Conservation (phyloP, 2,113 vertebrate genomes). For the Clupea harengus region DNA sequence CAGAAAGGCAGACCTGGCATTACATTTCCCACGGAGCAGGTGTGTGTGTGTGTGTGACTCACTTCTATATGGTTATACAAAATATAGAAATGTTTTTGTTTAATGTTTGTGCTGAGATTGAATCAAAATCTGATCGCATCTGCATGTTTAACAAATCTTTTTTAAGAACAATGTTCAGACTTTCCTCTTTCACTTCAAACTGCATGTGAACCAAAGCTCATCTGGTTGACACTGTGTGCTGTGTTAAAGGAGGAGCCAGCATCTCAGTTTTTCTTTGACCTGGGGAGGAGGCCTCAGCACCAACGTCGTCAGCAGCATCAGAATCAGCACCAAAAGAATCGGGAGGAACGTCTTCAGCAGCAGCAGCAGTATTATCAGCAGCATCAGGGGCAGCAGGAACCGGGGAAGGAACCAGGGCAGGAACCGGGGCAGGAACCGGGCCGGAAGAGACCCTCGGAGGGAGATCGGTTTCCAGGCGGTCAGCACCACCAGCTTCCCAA, state of each 20-base stretch:
- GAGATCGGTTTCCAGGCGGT: slow-evolving; percentile 48
- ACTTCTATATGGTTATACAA: background rate
- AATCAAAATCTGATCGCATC: background rate
- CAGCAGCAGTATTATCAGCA: background rate
- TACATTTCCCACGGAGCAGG: slow-evolving; percentile 43
- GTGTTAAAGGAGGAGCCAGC: slow-evolving; percentile 74
- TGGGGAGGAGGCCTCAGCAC: slow-evolving; percentile 71
- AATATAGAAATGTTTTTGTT: background rate
- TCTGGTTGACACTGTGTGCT: slow-evolving; percentile 4
- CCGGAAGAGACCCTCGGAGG: slow-evolving; percentile 77
- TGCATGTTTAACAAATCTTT: too few relatives aligned
- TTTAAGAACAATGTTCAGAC: too few relatives aligned
- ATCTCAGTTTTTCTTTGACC: slow-evolving; percentile 92
- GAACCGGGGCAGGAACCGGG: slow-evolving; percentile 60
- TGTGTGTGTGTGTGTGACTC: background rate
- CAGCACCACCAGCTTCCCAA: slow-evolving; percentile 62
- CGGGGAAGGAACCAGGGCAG: slow-evolving; percentile 30
- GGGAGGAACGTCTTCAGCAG: background rate
- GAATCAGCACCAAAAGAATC: background rate
- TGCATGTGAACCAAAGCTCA: background rate
- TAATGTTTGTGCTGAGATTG: background rate
- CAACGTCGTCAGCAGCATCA: slow-evolving; percentile 67
- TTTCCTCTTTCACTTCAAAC: too few relatives aligned
- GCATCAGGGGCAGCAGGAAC: background rate
- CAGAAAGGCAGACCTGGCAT: slow-evolving; percentile 35